Evolutionary conservation across 1,140 invertebrate genomes (phyloP).

Genomic region (Phymorhynchus buccinoides): DNA sequence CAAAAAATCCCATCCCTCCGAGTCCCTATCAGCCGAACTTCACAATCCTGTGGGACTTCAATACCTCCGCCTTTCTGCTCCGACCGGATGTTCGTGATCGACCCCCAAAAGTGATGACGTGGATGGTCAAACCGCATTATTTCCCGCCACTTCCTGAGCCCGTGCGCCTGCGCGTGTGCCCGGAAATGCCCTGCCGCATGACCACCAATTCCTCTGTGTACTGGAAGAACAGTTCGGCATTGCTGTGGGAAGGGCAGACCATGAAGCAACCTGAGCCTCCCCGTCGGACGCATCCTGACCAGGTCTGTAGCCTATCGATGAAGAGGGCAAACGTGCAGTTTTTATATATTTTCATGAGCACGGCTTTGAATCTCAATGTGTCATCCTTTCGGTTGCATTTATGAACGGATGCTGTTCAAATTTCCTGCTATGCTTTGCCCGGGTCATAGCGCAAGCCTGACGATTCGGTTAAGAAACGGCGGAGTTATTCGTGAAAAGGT

Average conservation of each 20-base stretch:
- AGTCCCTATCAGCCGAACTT: conserved; percentile 21
- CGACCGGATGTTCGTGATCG: not conserved
- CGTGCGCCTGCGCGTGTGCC: conserved; percentile 35
- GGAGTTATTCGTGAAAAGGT: too few species aligned
- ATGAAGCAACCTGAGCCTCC: not conserved
- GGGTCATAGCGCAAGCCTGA: too few species aligned
- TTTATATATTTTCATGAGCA: too few species aligned
- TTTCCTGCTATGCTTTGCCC: too few species aligned
- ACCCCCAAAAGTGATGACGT: conserved; percentile 30
- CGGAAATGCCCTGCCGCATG: conserved; percentile 34
- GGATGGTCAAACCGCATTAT: conserved; percentile 22
- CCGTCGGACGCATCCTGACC: not conserved
- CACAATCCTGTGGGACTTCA: conserved; percentile 18
- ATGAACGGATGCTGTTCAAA: too few species aligned
- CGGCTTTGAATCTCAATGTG: too few species aligned
- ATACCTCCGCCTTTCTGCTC: not conserved
- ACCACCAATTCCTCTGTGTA: not conserved
- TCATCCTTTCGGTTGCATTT: too few species aligned
- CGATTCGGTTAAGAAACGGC: too few species aligned
- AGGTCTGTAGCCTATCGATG: too few species aligned
- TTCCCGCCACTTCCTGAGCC: conserved; percentile 22
- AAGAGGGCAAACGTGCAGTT: too few species aligned
- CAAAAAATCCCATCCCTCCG: not conserved
- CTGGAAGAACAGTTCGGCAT: not conserved
- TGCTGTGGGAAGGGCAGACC: conserved; percentile 18